A percentile compares a stretch with the other conserved stretches of the same genome.
Evolutionary conservation across 2,888 invertebrate species (phyloP).

Genomic region (Agrochola lychnidis): DNA sequence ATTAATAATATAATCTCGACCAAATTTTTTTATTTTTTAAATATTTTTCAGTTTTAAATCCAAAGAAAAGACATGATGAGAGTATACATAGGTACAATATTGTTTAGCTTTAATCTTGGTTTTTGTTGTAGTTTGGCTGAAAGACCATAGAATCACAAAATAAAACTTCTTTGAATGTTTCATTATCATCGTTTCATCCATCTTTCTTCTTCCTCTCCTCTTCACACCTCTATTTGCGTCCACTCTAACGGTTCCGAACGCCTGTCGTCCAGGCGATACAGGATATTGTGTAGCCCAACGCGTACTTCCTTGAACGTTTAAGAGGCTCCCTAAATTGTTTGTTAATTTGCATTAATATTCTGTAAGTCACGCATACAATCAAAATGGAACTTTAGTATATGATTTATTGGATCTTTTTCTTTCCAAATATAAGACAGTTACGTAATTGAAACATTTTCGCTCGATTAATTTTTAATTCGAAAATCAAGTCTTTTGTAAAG

Average conservation of each 20-base stretch:
- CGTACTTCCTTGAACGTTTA: neutral
- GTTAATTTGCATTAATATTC: too few species aligned
- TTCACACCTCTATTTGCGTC: neutral
- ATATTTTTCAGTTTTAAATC: too few species aligned
- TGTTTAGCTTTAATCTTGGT: neutral
- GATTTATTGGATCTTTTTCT: too few species aligned
- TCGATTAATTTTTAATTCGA: too few species aligned
- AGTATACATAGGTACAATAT: neutral
- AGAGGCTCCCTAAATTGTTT: too few species aligned
- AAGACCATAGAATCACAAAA: neutral
- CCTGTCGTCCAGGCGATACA: neutral
- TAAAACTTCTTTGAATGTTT: neutral
- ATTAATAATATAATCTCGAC: conserved; percentile 1
- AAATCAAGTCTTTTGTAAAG: too few species aligned
- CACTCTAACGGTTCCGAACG: neutral
- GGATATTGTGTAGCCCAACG: neutral
- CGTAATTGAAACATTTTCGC: too few species aligned
- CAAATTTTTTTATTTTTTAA: neutral
- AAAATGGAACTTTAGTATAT: too few species aligned
- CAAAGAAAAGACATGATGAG: neutral
- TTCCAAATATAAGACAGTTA: too few species aligned
- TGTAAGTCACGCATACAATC: too few species aligned
- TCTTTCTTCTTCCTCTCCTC: neutral
- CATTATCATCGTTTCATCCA: too few species aligned
- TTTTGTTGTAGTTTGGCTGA: conserved; percentile 13